Evolutionary conservation across 2,113 vertebrate species (phyloP), one percentile per base, ranked within the genome.

Genomic region (Benitochromis conjunctus): DNA sequence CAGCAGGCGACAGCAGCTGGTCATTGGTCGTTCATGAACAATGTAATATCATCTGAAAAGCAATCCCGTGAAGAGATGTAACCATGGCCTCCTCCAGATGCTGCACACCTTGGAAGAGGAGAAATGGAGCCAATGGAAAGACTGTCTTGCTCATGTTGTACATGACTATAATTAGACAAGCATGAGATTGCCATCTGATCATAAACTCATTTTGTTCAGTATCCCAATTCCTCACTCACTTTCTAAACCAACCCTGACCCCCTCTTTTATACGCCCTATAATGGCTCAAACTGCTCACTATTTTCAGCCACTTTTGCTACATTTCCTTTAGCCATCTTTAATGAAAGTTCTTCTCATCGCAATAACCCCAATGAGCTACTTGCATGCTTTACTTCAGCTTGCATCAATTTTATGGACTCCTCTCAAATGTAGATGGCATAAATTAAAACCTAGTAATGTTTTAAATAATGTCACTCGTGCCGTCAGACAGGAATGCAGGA

Each of bases 131-230:
- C 66, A 24, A 8, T 26, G 38, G 21, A 71, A 71, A 71, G 64
- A 46, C 21, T 43, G 21, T 71, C 2, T 38, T 38, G 34, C 60
- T 36, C 60, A n/a, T n/a, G 18, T n/a, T 64, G 60, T 38, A 19
- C 18, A 64, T n/a, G 60, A 11, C 31, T 64, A 36, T 64, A 36
- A 64, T 36, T n/a, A 36, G 5, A 62, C 18, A 62, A 36, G 58
- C 58, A 36, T 64, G 60, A 64, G 18, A 1, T 9, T 19, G 18
- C 18, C 41, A 43, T 43, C 41, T 43, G 41, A 58, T 58, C 26
- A 58, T 58, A 9, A 29, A 29, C 10, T 38, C 6, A 38, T 64
- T 64, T 64, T 64, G 31, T 64, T 64, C 36, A 0, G 0, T n/a
- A 64, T 31, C 29, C 29, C 29, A 3, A 31, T 64, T 64, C 36